Conservation (phyloP, 2,888 invertebrate genomes). For the Andrena trimmerana region DNA sequence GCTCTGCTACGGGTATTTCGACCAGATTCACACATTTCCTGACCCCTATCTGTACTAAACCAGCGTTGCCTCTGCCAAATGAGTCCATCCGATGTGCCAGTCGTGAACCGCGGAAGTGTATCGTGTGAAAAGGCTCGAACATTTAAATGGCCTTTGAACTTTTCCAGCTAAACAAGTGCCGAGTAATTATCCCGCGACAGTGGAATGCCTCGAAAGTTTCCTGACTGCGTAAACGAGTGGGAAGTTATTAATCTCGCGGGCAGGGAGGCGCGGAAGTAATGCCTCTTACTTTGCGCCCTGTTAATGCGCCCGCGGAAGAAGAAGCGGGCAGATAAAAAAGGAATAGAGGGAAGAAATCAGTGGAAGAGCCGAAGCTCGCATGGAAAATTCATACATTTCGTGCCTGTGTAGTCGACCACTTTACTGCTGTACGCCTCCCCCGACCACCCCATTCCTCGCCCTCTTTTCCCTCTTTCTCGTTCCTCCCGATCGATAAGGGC, state of each 20-base stretch:
- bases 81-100: no score
- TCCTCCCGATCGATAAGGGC: slow-evolving; percentile 61
- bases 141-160: slow-evolving; percentile 1
- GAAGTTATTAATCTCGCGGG: slow-evolving; percentile 68
- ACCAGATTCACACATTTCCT: no score
- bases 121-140: neutral
- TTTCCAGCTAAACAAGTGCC: neutral
- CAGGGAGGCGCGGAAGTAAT: slow-evolving; percentile 56
- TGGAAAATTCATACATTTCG: slow-evolving; percentile 71
- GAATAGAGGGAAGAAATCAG: slow-evolving; percentile 52
- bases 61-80: no score
- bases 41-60: no score
- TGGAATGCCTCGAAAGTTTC: slow-evolving; percentile 51
- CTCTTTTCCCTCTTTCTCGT: slow-evolving; percentile 41
- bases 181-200: slow-evolving; percentile 4
- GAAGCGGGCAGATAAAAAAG: slow-evolving; percentile 29
- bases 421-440: slow-evolving; percentile 37
- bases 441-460: slow-evolving; percentile 3
- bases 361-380: slow-evolving; percentile 48
- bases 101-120: no score
- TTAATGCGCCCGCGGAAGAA: slow-evolving; percentile 54
- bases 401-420: slow-evolving; percentile 55
- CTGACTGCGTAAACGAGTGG: slow-evolving; percentile 52
- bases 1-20: no score
- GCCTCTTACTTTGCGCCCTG: slow-evolving; percentile 62